phyloP scores from a whole-genome alignment of 1,140 invertebrate species.

The Camponotus floridanus region DNA sequence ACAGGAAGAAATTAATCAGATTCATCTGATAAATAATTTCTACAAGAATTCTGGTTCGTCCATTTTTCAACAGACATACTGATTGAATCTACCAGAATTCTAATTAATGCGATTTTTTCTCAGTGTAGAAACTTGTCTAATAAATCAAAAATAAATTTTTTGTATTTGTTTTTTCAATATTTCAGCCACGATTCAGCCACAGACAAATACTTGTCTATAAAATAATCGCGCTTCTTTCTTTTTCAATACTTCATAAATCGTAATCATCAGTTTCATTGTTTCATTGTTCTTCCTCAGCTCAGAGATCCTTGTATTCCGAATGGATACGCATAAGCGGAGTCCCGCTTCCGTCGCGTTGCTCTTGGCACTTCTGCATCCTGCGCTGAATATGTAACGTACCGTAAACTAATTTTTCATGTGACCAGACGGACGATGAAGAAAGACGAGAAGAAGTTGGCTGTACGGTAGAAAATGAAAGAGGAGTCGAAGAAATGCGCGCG shows the following conservation, averaged over 20 bases:
- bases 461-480: slow-evolving; percentile 7
- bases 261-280: slow-evolving; percentile 72
- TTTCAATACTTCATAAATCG: slow-evolving; percentile 31
- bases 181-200: slow-evolving; percentile 26
- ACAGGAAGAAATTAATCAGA: no score
- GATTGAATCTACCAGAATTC: no score
- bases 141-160: background rate
- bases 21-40: no score
- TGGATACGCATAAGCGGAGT: slow-evolving; percentile 63
- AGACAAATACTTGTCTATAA: slow-evolving; percentile 12
- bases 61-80: no score
- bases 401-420: slow-evolving; percentile 72
- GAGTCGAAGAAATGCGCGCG: slow-evolving; percentile 41
- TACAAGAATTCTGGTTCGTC: no score
- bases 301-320: slow-evolving; percentile 59
- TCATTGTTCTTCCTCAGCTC: slow-evolving; percentile 64
- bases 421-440: slow-evolving; percentile 56
- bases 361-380: slow-evolving; percentile 57
- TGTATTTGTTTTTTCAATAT: background rate
- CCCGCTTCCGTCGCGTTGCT: slow-evolving; percentile 61
- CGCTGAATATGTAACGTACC: slow-evolving; percentile 71
- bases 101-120: no score
- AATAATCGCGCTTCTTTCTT: slow-evolving; percentile 21
- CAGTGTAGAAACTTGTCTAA: background rate
- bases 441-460: background rate